Percentiles rank a stretch among this genome's conserved stretches.
Evolutionary conservation across 2,797 vertebrate genomes (phyloP).

Genomic region (Sebastes taczanowskii): DNA sequence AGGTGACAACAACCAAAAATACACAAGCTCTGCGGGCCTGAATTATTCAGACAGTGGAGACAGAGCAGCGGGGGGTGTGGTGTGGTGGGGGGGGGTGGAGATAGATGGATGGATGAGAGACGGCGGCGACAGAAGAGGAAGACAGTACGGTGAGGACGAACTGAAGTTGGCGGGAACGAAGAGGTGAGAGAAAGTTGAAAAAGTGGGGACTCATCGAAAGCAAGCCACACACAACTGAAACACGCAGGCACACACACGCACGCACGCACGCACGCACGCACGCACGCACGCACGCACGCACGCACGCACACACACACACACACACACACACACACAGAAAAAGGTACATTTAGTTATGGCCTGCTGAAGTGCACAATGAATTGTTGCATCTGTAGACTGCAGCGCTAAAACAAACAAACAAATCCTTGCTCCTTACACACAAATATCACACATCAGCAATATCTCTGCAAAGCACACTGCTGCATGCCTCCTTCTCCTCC

Average conservation of each 20-base stretch:
- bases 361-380: neutral
- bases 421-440: neutral
- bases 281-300: too few relatives aligned
- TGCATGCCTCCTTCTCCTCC: neutral
- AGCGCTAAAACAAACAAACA: conserved; percentile 9
- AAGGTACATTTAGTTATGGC: neutral
- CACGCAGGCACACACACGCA: neutral
- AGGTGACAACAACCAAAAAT: conserved; percentile 68
- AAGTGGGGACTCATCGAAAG: conserved; percentile 33
- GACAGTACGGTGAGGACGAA: conserved; percentile 19
- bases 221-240: neutral
- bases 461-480: conserved; percentile 10
- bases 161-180: conserved; percentile 7
- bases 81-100: neutral
- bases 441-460: conserved; percentile 27
- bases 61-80: conserved; percentile 4
- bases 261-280: too few relatives aligned
- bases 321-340: neutral
- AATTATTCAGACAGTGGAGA: conserved; percentile 65
- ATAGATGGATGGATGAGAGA: conserved; percentile 47
- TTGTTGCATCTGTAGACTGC: neutral
- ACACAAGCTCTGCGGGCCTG: conserved; percentile 49
- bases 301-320: neutral
- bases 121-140: neutral
- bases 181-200: conserved; percentile 28